Conservation (phyloP, 64 coral and sea anemone species). For the Acropora tenuis region DNA sequence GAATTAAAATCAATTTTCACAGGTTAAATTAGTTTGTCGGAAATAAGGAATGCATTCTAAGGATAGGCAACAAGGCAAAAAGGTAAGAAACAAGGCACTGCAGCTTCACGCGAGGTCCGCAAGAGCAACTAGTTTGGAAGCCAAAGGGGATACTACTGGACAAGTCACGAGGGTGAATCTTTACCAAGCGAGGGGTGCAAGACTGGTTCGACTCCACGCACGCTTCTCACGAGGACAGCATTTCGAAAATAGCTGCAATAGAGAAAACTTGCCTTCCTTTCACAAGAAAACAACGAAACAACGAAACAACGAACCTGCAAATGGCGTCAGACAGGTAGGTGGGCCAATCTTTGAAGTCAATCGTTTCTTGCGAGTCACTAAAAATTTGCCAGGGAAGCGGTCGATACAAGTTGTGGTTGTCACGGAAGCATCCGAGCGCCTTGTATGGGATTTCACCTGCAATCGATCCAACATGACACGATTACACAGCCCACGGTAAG, state of each 20-base stretch:
- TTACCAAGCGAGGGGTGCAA: no score
- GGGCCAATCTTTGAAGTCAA: slow-evolving; percentile 80
- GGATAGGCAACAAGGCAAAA: no score
- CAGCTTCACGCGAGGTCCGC: background rate
- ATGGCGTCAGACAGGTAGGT: slow-evolving; percentile 92
- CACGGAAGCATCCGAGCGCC: slow-evolving; percentile 88
- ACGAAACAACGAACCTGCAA: slow-evolving; percentile 80
- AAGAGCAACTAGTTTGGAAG: no score
- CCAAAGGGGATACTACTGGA: no score
- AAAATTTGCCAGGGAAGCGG: slow-evolving; percentile 89
- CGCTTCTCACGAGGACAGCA: background rate
- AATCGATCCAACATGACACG: background rate
- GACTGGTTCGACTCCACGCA: no score
- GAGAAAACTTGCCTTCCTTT: background rate
- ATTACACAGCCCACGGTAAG: background rate
- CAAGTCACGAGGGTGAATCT: no score
- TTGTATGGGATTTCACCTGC: slow-evolving; percentile 91
- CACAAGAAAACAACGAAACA: background rate
- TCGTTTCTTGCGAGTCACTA: slow-evolving; percentile 76
- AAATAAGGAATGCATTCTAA: background rate
- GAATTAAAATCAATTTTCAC: background rate
- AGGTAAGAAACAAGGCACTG: no score
- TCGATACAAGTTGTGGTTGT: slow-evolving; percentile 82
- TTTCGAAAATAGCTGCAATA: background rate
- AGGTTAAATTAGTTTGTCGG: background rate